Evolutionary conservation across 2,888 invertebrate genomes (phyloP), one percentile per base, ranked within the genome.

Genomic region (Serrognathus titanus): DNA sequence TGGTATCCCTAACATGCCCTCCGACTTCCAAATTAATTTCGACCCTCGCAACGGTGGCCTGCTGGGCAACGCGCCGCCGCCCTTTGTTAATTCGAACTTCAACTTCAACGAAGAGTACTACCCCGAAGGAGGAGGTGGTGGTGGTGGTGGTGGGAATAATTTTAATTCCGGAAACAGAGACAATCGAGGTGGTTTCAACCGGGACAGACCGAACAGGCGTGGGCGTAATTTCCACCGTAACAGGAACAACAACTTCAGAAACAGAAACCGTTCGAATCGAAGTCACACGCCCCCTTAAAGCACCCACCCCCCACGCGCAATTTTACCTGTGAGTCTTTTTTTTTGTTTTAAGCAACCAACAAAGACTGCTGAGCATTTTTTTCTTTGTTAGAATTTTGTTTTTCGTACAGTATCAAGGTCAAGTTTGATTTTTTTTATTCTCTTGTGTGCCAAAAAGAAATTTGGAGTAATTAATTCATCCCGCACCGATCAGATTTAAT

Each of bases 21-120:
- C 66, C 7, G 81, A 77, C 48, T 76, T 74, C 50, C 72, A 71
- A 9, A 74, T 78, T 54, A 75, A 72, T 58, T 77, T 77, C 58
- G 75, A 77, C 60, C 78, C 76, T 9, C 64, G 76, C 39, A 74
- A 74, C 49, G 66, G 66, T 2, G 69, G 67, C 5, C 69, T 75
- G 1, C 67, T 76, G 12, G 66, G 75, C 43, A 63, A 73, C 47
- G 75, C 73, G 1, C 71, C 69, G 6, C 71, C 69, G 6, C 70
- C 70, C 0, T 65, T 64, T 43, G 57, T 55, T 20, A 62, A 63
- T 51, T 41, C 56, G 41, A 61, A 57, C 41, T 66, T 55, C 56
- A 62, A 60, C 41, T 64, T 62, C 38, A 80, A 82, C 68, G 81
- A 82, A 61, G 82, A 82, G 70, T 83, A 79, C 64, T 75, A 74